These are phyloP conservation scores for Eutrigla gurnardus DNA, from an alignment of 2,797 vertebrate species.

Conservation along the genomic window DNA sequence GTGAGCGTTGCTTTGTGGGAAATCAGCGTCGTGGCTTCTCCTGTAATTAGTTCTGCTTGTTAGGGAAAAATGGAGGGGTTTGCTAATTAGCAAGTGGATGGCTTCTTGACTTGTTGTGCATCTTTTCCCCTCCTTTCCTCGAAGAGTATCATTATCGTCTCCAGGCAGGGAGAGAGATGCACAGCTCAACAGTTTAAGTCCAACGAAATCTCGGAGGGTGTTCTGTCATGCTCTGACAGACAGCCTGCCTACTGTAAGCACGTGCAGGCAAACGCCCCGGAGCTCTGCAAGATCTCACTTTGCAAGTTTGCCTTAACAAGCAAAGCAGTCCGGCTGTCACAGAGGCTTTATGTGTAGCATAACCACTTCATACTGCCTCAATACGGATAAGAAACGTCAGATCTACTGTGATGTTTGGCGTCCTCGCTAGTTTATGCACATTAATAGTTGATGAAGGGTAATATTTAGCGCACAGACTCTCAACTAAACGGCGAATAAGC, in stretches of 20 bases:
- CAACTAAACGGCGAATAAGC: background rate
- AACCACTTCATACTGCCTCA: background rate
- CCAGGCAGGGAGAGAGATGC: constrained; percentile 33
- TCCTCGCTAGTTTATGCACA: background rate
- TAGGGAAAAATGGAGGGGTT: constrained; percentile 84
- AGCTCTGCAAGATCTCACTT: constrained; percentile 59
- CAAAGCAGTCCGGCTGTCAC: constrained; percentile 3
- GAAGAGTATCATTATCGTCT: constrained; percentile 80
- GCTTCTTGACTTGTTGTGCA: constrained; percentile 82
- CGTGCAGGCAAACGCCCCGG: constrained; percentile 45
- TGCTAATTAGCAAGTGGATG: constrained; percentile 85
- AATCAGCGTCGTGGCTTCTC: constrained; percentile 82
- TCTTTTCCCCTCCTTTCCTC: constrained; percentile 71
- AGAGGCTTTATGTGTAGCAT: constrained; percentile 20
- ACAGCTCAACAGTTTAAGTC: constrained; percentile 58
- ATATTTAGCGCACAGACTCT: background rate
- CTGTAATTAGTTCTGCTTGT: constrained; percentile 88
- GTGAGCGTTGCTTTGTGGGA: constrained; percentile 79
- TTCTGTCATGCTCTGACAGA: constrained; percentile 66
- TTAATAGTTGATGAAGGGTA: background rate
- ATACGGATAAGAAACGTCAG: background rate
- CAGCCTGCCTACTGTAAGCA: constrained; percentile 63
- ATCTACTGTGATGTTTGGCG: background rate
- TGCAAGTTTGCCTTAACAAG: constrained; percentile 49
- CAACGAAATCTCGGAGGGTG: constrained; percentile 66